phyloP scores from a whole-genome alignment of 2,113 vertebrate genomes.

The Percina caprodes region DNA sequence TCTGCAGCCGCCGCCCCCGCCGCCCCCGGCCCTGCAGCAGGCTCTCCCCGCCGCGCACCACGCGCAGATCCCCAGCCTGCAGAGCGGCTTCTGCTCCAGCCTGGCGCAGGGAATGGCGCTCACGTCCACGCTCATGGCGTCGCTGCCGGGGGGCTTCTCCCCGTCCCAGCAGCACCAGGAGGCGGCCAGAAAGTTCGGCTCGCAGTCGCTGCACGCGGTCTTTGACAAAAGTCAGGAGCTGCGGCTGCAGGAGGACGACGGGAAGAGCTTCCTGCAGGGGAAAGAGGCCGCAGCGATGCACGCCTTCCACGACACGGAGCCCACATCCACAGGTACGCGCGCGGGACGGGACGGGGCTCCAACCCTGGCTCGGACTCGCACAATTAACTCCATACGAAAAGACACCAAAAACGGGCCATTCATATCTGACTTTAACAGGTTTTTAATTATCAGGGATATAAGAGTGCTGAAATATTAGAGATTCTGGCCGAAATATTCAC shows the following conservation, averaged over 20 bases:
- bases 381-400: too few species aligned
- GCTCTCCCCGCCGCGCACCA: conserved; percentile 87
- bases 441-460: too few species aligned
- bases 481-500: too few species aligned
- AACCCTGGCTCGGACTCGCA: too few species aligned
- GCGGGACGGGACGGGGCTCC: too few species aligned
- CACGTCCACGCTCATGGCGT: conserved; percentile 95
- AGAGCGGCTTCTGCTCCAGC: conserved; percentile 93
- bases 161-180: conserved; percentile 89
- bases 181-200: conserved; percentile 89
- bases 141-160: conserved; percentile 92
- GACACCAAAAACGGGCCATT: too few species aligned
- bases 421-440: too few species aligned
- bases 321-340: conserved; percentile 78
- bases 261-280: conserved; percentile 86
- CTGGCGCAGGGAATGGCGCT: conserved; percentile 95
- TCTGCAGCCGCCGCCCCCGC: conserved; percentile 91
- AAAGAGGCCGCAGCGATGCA: conserved; percentile 88
- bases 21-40: conserved; percentile 84
- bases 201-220: conserved; percentile 85
- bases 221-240: conserved; percentile 90
- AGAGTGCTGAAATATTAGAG: too few species aligned
- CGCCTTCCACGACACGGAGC: conserved; percentile 89
- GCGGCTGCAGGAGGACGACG: conserved; percentile 88
- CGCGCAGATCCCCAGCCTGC: conserved; percentile 89